A percentile compares a stretch with the other conserved stretches of the same genome.
These are phyloP conservation scores for Sorex araneus DNA, from an alignment of 2,113 vertebrate genomes.

Conservation along the genomic window DNA sequence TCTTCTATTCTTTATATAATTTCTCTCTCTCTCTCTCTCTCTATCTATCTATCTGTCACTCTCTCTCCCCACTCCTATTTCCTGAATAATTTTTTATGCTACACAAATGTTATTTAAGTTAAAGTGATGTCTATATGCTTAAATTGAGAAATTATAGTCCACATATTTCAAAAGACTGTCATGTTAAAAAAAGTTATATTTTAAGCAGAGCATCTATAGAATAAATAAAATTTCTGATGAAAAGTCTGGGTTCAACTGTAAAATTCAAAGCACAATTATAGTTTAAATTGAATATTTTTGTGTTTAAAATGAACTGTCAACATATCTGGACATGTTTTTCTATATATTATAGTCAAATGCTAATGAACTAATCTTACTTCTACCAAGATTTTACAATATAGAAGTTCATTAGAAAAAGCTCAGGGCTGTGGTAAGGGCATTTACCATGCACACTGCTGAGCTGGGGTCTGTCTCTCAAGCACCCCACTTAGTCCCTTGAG, in stretches of 20 bases:
- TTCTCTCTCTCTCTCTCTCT: too few species aligned
- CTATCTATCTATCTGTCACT: too few species aligned
- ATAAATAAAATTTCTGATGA: not conserved
- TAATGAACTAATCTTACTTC: not conserved
- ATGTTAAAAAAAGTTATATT: not conserved
- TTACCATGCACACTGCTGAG: too few species aligned
- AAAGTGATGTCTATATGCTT: too few species aligned
- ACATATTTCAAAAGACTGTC: not conserved
- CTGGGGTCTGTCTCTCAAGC: too few species aligned
- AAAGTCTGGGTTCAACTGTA: not conserved
- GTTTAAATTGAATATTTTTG: not conserved
- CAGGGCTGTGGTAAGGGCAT: not conserved
- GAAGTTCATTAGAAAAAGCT: not conserved
- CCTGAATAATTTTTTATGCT: too few species aligned
- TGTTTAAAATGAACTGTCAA: not conserved
- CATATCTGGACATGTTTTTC: not conserved
- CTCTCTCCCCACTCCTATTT: too few species aligned
- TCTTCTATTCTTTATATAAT: too few species aligned
- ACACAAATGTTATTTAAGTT: too few species aligned
- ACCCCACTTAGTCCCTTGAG: too few species aligned
- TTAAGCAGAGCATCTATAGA: not conserved
- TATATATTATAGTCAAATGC: not conserved
- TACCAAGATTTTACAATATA: slow-evolving; percentile 18
- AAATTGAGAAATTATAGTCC: not conserved
- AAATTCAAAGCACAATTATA: not conserved